phyloP scores from a whole-genome alignment of 2,113 vertebrate species.

The Echinops telfairi region DNA sequence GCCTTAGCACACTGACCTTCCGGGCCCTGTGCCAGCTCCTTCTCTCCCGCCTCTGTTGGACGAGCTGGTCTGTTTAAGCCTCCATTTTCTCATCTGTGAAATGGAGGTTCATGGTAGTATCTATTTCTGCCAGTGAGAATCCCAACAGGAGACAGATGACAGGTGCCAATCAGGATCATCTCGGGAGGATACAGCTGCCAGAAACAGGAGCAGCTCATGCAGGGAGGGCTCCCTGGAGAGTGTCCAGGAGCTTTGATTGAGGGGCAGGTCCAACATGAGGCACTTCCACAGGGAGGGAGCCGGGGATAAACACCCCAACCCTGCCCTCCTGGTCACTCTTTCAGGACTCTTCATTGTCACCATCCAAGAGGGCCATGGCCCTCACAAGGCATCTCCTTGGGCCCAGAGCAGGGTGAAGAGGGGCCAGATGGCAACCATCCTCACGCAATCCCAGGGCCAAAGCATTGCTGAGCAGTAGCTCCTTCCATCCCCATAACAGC shows the following conservation, averaged over 20 bases:
- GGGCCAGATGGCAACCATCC: background rate
- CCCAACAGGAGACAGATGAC: background rate
- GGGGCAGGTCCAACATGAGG: background rate
- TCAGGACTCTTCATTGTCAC: background rate
- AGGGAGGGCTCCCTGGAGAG: background rate
- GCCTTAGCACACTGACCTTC: rapidly evolving
- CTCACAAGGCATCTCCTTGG: background rate
- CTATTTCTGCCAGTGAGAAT: background rate
- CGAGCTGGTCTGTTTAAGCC: background rate
- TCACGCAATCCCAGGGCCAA: background rate
- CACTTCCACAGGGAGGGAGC: background rate
- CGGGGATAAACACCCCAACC: background rate
- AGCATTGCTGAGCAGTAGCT: background rate
- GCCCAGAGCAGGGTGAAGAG: background rate
- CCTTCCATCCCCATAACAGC: background rate
- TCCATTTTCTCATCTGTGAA: background rate
- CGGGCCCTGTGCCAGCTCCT: background rate
- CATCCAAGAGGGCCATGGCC: background rate
- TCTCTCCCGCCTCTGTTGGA: background rate
- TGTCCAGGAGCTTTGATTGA: background rate
- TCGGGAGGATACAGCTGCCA: background rate
- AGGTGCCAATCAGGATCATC: background rate
- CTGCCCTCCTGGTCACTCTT: background rate
- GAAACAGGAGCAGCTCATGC: background rate
- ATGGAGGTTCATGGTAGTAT: background rate